These are phyloP conservation scores for Eupithecia abbreviata DNA, from an alignment of 2,888 invertebrate species.

Conservation along the genomic window DNA sequence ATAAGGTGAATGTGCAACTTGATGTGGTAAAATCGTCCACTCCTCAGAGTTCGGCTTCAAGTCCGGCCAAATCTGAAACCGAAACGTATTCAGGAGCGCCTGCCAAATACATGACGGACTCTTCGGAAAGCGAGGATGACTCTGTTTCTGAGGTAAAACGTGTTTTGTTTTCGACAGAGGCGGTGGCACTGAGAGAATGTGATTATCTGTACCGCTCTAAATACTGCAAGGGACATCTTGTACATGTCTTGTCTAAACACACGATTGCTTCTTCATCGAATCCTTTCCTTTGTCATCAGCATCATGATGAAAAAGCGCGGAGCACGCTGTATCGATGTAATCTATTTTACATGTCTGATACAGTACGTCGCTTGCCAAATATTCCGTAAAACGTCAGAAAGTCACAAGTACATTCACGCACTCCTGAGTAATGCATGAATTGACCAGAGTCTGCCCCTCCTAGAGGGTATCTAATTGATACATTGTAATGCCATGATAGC, in stretches of 20 bases:
- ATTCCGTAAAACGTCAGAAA: slow-evolving; percentile 84
- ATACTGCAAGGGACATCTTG: slow-evolving; percentile 88
- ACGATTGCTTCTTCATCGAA: slow-evolving; percentile 66
- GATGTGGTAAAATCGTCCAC: slow-evolving; percentile 89
- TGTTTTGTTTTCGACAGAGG: slow-evolving; percentile 83
- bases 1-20: slow-evolving; percentile 90
- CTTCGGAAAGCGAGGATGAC: slow-evolving; percentile 98
- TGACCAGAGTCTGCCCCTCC: slow-evolving; percentile 77
- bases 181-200: slow-evolving; percentile 82
- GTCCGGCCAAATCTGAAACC: slow-evolving; percentile 93
- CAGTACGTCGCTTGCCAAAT: slow-evolving; percentile 82
- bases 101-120: slow-evolving; percentile 95
- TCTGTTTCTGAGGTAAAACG: slow-evolving; percentile 96
- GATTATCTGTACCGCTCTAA: slow-evolving; percentile 85
- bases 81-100: slow-evolving; percentile 93
- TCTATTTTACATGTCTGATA: slow-evolving; percentile 72
- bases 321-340: slow-evolving; percentile 69
- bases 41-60: slow-evolving; percentile 93
- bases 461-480: slow-evolving; percentile 74
- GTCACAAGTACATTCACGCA: slow-evolving; percentile 80
- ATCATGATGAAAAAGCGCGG: slow-evolving; percentile 60
- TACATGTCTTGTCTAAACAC: slow-evolving; percentile 75
- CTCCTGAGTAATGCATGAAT: slow-evolving; percentile 81
- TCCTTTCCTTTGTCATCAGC: slow-evolving; percentile 59
- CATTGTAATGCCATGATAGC: slow-evolving; percentile 67